phyloP scores from a whole-genome alignment of 2,797 vertebrate species.

The Helarctos malayanus region DNA sequence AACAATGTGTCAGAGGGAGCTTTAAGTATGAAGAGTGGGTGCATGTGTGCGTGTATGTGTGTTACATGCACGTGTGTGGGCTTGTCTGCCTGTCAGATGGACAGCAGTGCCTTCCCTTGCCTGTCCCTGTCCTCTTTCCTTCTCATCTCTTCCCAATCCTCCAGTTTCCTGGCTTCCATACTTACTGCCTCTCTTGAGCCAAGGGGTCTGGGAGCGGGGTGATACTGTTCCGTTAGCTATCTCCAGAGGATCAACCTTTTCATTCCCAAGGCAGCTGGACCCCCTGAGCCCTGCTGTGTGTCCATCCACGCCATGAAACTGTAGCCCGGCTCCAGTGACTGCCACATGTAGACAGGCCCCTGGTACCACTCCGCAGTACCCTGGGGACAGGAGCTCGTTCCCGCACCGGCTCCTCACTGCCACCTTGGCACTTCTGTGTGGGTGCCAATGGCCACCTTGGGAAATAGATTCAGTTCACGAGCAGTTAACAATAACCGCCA shows the following conservation, averaged over 20 bases:
- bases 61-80: not conserved
- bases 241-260: slow-evolving; percentile 40
- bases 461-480: slow-evolving; percentile 40
- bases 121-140: slow-evolving; percentile 64
- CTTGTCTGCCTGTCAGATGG: not conserved
- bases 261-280: slow-evolving; percentile 19
- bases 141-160: slow-evolving; percentile 61
- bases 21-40: slow-evolving; percentile 41
- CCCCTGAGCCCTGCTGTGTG: not conserved
- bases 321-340: not conserved
- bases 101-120: slow-evolving; percentile 66
- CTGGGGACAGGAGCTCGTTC: not conserved
- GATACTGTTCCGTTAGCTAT: slow-evolving; percentile 51
- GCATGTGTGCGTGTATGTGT: not conserved
- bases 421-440: slow-evolving; percentile 12
- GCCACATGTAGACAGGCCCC: not conserved
- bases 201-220: slow-evolving; percentile 36
- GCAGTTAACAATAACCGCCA: not conserved
- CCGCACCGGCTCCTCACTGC: not conserved
- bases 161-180: slow-evolving; percentile 50
- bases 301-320: not conserved
- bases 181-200: slow-evolving; percentile 15
- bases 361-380: not conserved
- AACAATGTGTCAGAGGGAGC: slow-evolving; percentile 66
- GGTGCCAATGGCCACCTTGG: not conserved